Evolutionary conservation across 30 jellyfish, hydroid and myxozoan genomes (phyloP), one percentile per base, ranked within the genome.

Genomic region (Chrysaora quinquecirrha): DNA sequence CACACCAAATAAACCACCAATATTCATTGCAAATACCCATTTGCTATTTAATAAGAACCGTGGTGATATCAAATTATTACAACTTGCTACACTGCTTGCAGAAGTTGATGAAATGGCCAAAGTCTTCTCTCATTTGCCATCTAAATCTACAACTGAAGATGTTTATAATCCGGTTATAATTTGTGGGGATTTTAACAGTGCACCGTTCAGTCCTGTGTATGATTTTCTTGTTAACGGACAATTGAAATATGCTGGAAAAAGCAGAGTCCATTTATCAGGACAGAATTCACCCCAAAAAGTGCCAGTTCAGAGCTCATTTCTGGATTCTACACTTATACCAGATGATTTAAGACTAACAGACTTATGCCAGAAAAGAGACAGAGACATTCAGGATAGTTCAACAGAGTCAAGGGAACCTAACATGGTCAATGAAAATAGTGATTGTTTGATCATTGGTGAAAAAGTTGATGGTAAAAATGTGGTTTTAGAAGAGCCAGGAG

Each of bases 161-260:
- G 49, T 22, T 27, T 73, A 72, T 48, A 73, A 64, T 35, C 99
- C 99, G 0, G 63, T 94, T 3, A 73, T 94, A 1, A 0, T 94
- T 14, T 94, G 99, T 60, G 99, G 99, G 27, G 99, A 94, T 52
- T 88, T 94, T 71, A 94, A 94, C 63, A 71, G 94, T 50, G 27
- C 73, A 3, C 99, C 99, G 18, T 69, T 43, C 38, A 78, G 96
- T 47, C 95, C 97, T 0, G 79, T 94, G 49, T 94, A 87, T 31
- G 75, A 88, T 24, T 87, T 94, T 47, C 52, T 83, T 9, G 74
- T 88, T 0, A 78, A 58, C 34, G 96, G 99, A n/a, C 49, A 56
- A 38, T 84, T 94, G 34, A 34, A 61, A 62, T 94, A 73, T 43
- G 81, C 82, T 12, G 95, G 95, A 48, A 58, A 49, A 18, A 56